Evolutionary conservation across 1,140 invertebrate genomes (phyloP).

Genomic region (Caenorhabditis briggsae): DNA sequence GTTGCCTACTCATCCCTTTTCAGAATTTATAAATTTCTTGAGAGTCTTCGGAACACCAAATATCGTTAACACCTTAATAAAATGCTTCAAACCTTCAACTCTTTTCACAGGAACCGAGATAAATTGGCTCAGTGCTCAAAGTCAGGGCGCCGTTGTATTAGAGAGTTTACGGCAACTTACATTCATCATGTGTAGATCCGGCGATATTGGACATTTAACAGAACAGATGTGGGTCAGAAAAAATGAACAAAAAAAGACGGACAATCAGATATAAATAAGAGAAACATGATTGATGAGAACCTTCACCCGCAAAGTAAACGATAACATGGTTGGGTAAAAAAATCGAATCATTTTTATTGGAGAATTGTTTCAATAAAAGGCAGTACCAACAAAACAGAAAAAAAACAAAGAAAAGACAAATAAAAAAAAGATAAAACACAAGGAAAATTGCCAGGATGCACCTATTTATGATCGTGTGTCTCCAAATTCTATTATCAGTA

Average conservation of each 20-base stretch:
- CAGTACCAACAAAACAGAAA: constrained; percentile 7
- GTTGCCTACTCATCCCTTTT: too few relatives aligned
- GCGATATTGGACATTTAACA: background rate
- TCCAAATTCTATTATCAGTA: constrained; percentile 42
- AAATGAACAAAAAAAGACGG: background rate
- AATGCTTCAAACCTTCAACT: too few relatives aligned
- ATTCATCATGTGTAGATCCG: background rate
- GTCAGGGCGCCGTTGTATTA: too few relatives aligned
- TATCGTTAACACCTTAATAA: too few relatives aligned
- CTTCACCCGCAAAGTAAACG: background rate
- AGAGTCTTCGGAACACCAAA: too few relatives aligned
- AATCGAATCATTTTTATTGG: background rate
- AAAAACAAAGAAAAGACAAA: constrained; percentile 31
- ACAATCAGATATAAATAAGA: background rate
- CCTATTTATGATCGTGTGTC: background rate
- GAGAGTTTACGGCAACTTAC: background rate
- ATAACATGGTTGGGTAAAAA: background rate
- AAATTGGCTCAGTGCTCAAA: too few relatives aligned
- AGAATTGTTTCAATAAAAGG: background rate
- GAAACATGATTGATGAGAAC: constrained; percentile 29
- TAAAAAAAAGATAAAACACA: background rate
- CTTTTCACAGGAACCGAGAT: too few relatives aligned
- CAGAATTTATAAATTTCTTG: too few relatives aligned
- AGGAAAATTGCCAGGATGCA: background rate
- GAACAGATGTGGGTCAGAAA: background rate